phyloP scores from a whole-genome alignment of 2,888 invertebrate species.

The Tetranychus truncatus region DNA sequence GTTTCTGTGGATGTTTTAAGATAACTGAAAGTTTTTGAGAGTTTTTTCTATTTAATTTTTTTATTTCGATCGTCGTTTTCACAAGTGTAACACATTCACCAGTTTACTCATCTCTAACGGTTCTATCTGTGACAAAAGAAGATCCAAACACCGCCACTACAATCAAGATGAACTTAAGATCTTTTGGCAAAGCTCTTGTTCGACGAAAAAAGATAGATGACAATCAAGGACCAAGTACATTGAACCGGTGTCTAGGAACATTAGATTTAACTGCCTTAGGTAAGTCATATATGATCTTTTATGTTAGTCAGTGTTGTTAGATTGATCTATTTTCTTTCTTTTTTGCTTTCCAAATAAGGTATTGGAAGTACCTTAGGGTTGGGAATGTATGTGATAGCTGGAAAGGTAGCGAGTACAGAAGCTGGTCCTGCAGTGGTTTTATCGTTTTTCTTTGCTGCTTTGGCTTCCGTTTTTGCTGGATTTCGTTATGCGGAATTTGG shows the following conservation, averaged over 20 bases:
- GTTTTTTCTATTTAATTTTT: too few species aligned
- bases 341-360: conserved; percentile 26
- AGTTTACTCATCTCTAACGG: not conserved
- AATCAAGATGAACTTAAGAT: conserved; percentile 5
- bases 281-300: conserved; percentile 27
- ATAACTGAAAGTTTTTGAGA: too few species aligned
- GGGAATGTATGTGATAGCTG: conserved; percentile 84
- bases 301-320: not conserved
- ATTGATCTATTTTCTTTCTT: conserved; percentile 12
- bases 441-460: conserved; percentile 61
- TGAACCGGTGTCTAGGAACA: conserved; percentile 50
- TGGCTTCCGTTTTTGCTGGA: conserved; percentile 83
- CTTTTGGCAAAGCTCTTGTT: conserved; percentile 5
- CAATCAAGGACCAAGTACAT: conserved; percentile 6
- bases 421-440: conserved; percentile 74
- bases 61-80: too few species aligned
- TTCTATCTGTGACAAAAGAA: not conserved
- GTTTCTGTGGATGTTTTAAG: too few species aligned
- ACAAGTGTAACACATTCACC: too few species aligned
- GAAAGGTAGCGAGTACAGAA: conserved; percentile 61
- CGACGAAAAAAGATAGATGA: conserved; percentile 12
- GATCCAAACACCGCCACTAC: not conserved
- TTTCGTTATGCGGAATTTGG: conserved; percentile 79
- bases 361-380: conserved; percentile 49
- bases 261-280: conserved; percentile 67